Base-by-base conservation (phyloP, 2,113 vertebrate species). In the Eolophus roseicapilla region DNA sequence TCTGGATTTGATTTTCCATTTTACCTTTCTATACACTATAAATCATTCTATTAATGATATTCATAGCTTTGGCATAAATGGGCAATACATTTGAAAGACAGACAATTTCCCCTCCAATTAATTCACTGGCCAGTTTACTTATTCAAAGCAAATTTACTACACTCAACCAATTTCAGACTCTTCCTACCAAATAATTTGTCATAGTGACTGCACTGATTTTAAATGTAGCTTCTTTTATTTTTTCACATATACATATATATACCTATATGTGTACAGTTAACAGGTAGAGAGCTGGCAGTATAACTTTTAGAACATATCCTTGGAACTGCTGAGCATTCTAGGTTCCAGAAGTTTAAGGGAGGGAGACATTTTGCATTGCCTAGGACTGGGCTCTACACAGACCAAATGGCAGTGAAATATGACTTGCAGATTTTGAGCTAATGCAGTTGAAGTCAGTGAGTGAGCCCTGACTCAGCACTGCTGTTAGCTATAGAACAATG, bases 1-100 rank as follows among this genome's bases (percentile, higher is more conserved):
- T 75, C n/a, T 64, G 50, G 18, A 73, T 70, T 82, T 84, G 6
- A 33, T 91, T 91, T 91, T 76, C 11, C 68, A 73, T 73, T 90
- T 95, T 81, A 41, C 17, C 7, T 55, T 43, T 39, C 29, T 65
- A 28, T 71, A 79, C 10, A 60, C 24, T 71, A 64, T 87, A 69
- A 68, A 79, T 92, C 60, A 76, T 92, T 92, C 46, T 64, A 35
- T 11, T 69, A 73, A 59, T 16, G 28, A 27, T 68, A 92, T 82
- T 92, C 57, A 79, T 69, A 90, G n/a, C 31, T 80, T 82, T 74
- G 59, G 71, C 44, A 52, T n/a, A 78, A 96, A 81, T 57, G 11
- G 52, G 8, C 27, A 80, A 41, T 46, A n/a, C 19, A 6, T 57
- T 76, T 11, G 28, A 78, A 85, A 85, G 74, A 76, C 55, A 95